A percentile compares a stretch with the other conserved stretches of the same genome.
phyloP scores from a whole-genome alignment of 2,888 invertebrate genomes.

The Cheilosia pagana region DNA sequence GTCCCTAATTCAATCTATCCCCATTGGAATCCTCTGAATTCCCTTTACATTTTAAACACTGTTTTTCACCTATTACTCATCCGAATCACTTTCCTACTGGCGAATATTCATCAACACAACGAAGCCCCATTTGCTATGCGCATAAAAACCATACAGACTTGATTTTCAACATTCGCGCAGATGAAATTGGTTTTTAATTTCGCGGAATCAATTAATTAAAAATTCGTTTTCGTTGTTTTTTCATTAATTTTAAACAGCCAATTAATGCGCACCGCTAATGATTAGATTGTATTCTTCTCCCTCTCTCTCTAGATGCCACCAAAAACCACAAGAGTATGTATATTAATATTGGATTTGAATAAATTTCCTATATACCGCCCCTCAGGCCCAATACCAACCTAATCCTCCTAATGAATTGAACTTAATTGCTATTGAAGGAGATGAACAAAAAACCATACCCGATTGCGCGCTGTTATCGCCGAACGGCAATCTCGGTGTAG shows the following conservation, averaged over 20 bases:
- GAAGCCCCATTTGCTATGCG: slow-evolving; percentile 3
- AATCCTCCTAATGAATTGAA: slow-evolving; percentile 27
- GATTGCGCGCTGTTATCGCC: slow-evolving; percentile 32
- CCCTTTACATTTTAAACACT: background rate
- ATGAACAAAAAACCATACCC: slow-evolving; percentile 7
- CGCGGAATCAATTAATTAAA: slow-evolving; percentile 60
- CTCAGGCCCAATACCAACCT: slow-evolving; percentile 4
- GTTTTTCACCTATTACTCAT: background rate
- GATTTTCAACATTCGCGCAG: slow-evolving; percentile 26
- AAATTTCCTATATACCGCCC: slow-evolving; percentile 26
- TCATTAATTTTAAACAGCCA: slow-evolving; percentile 52
- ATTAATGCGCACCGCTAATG: slow-evolving; percentile 69
- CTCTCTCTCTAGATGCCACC: slow-evolving; percentile 8
- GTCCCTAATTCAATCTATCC: background rate
- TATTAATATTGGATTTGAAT: slow-evolving; percentile 50
- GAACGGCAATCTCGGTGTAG: slow-evolving; percentile 1
- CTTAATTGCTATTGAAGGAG: slow-evolving; percentile 11
- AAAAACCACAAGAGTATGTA: slow-evolving; percentile 14
- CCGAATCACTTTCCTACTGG: no score
- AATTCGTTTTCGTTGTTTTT: slow-evolving; percentile 69
- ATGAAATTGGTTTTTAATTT: slow-evolving; percentile 1
- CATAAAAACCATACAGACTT: background rate
- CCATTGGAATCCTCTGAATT: background rate
- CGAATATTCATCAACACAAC: background rate
- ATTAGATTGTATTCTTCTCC: slow-evolving; percentile 45